Conservation (phyloP, 2,113 vertebrate species). For the Myrmecobius fasciatus region DNA sequence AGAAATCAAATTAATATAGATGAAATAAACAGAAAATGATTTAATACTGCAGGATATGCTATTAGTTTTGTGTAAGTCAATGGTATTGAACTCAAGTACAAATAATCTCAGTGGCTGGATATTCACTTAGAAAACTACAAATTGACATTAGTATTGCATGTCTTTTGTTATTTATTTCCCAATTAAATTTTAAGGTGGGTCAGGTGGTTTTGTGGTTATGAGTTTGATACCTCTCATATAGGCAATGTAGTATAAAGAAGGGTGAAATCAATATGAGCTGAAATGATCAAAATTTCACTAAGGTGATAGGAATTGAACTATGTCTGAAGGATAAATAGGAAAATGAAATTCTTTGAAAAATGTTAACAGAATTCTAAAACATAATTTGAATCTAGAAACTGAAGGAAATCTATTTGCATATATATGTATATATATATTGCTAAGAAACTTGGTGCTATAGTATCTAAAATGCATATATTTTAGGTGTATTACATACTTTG, state of each 20-base stretch:
- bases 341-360: slow-evolving; percentile 38
- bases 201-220: background rate
- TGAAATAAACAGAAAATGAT: background rate
- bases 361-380: background rate
- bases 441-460: background rate
- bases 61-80: background rate
- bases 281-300: background rate
- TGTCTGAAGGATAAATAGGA: slow-evolving; percentile 12
- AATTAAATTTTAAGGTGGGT: background rate
- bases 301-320: background rate
- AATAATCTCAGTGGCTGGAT: background rate
- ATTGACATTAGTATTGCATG: background rate
- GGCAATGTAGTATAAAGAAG: background rate
- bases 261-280: background rate
- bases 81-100: background rate
- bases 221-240: background rate
- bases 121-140: background rate
- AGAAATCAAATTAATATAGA: background rate
- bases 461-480: background rate
- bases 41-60: background rate
- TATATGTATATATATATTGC: background rate
- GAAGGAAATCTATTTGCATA: background rate
- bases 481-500: slow-evolving; percentile 46
- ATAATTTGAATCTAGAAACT: background rate
- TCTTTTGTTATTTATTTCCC: background rate